Evolutionary conservation across 1,140 invertebrate genomes (phyloP).

Genomic region (Cardiocondyla obscurior): DNA sequence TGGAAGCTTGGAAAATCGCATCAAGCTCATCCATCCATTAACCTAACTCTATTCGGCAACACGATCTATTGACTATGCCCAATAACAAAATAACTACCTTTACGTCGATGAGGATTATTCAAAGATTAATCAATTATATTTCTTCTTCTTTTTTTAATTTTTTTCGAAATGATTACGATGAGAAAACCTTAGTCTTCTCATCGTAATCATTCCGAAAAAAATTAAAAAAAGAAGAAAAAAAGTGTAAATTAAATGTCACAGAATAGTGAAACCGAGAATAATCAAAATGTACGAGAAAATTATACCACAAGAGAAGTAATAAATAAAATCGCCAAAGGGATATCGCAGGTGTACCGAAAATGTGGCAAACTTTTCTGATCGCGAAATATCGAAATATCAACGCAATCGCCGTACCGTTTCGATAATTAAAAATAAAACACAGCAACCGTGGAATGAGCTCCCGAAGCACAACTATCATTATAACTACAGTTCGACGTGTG

Average conservation of each 20-base stretch:
- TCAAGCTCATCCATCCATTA: background rate
- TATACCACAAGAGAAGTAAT: background rate
- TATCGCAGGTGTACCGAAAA: too few relatives aligned
- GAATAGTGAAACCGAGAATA: background rate
- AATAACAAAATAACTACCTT: background rate
- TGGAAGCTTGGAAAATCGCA: background rate
- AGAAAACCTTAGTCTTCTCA: too few relatives aligned
- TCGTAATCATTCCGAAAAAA: too few relatives aligned
- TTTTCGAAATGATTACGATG: background rate
- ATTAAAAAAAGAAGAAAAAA: too few relatives aligned
- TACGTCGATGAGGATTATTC: background rate
- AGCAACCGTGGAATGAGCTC: background rate
- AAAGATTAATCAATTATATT: background rate
- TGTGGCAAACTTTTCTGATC: background rate
- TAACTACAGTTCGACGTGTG: slow-evolving; percentile 7
- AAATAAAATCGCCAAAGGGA: background rate
- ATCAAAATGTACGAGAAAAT: background rate
- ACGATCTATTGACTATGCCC: background rate
- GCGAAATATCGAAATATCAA: background rate
- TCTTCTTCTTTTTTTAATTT: too few relatives aligned
- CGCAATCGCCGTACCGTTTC: background rate
- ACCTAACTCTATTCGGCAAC: background rate
- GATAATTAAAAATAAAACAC: slow-evolving; percentile 3
- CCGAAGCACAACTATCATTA: background rate
- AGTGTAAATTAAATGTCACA: background rate